Conservation (phyloP, 2,113 vertebrate genomes). For the Platysternon megacephalum region DNA sequence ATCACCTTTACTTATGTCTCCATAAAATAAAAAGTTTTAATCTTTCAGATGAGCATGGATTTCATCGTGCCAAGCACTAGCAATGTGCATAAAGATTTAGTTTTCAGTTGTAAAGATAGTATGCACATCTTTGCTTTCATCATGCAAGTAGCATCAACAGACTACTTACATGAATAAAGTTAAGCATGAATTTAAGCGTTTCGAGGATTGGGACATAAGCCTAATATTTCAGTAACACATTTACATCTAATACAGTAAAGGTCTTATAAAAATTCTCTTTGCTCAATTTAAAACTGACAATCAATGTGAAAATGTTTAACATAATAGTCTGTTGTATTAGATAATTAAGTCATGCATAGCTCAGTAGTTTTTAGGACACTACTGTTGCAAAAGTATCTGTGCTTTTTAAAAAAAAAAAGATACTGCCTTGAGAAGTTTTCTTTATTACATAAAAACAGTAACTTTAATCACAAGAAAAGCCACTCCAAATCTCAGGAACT, state of each 20-base stretch:
- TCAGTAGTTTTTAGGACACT: not conserved
- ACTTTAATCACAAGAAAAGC: not conserved
- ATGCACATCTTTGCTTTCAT: not conserved
- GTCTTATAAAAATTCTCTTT: fast-evolving
- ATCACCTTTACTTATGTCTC: not conserved
- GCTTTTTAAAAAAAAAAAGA: not conserved
- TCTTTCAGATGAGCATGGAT: not conserved
- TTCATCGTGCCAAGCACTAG: not conserved
- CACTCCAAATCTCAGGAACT: fast-evolving
- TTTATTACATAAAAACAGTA: not conserved
- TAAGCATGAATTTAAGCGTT: not conserved
- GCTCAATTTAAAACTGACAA: not conserved
- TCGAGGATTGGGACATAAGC: not conserved
- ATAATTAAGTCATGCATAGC: not conserved
- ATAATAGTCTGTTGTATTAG: not conserved
- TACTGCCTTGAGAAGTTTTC: not conserved
- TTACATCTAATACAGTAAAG: not conserved
- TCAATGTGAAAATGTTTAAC: not conserved
- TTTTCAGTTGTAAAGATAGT: fast-evolving
- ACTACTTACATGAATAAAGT: not conserved
- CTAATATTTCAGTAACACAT: not conserved
- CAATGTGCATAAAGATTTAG: not conserved
- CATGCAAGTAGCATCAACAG: not conserved
- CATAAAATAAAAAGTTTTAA: not conserved
- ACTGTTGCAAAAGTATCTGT: not conserved